Conservation (phyloP, 2,888 invertebrate species). For the Diarsia mendica region DNA sequence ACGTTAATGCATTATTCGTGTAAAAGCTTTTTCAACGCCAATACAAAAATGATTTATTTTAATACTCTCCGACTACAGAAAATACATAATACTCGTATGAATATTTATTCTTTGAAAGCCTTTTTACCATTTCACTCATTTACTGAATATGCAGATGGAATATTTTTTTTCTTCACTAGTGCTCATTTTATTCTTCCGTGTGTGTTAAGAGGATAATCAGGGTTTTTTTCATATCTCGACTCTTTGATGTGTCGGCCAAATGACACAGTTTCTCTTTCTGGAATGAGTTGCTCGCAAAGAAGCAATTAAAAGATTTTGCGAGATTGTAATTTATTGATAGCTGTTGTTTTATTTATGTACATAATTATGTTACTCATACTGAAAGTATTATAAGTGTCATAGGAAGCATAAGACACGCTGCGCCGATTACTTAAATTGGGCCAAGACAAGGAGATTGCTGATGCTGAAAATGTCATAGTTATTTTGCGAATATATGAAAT, state of each 20-base stretch:
- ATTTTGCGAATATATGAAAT: not conserved
- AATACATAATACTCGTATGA: constrained; percentile 28
- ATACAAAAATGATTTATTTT: constrained; percentile 80
- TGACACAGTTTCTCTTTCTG: constrained; percentile 23
- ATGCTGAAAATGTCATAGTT: not conserved
- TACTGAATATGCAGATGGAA: constrained; percentile 5
- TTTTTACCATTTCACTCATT: constrained; percentile 28
- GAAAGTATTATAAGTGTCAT: not conserved
- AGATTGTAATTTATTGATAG: not conserved
- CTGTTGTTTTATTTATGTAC: not conserved
- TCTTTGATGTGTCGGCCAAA: constrained; percentile 46
- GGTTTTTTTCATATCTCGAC: not conserved
- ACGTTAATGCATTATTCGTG: constrained; percentile 85
- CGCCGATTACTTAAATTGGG: too few species aligned
- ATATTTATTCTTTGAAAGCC: constrained; percentile 25
- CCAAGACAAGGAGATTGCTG: not conserved
- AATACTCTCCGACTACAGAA: constrained; percentile 41
- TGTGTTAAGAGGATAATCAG: constrained; percentile 25
- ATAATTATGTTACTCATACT: not conserved
- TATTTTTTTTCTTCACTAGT: constrained; percentile 21
- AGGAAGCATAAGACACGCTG: not conserved
- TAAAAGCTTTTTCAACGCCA: constrained; percentile 76
- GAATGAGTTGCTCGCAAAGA: constrained; percentile 9
- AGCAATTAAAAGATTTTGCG: constrained; percentile 7
- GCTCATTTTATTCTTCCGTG: constrained; percentile 27